A percentile compares a stretch with the other conserved stretches of the same genome.
Evolutionary conservation across 2,113 vertebrate species (phyloP).

Genomic region (Etheostoma spectabile): DNA sequence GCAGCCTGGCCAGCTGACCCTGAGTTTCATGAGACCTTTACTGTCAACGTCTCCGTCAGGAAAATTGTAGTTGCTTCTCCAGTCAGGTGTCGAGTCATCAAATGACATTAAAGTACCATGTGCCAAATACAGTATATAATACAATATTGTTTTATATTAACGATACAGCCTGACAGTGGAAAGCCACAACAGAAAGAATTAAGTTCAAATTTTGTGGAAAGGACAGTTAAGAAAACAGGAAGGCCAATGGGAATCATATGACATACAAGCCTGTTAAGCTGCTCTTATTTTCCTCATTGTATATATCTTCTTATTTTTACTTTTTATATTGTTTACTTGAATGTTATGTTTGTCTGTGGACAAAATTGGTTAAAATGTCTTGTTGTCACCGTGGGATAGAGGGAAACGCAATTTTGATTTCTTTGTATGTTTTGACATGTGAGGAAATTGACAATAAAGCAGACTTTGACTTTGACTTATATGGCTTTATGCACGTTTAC

Average conservation of each 20-base stretch:
- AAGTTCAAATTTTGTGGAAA: not conserved
- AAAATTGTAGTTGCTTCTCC: not conserved
- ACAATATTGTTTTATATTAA: not conserved
- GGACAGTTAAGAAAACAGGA: not conserved
- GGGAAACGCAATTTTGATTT: too few species aligned
- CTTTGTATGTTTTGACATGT: too few species aligned
- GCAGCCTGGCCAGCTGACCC: not conserved
- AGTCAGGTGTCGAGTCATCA: not conserved
- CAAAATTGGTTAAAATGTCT: too few species aligned
- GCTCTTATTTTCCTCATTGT: too few species aligned
- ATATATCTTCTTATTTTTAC: too few species aligned
- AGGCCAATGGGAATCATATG: not conserved
- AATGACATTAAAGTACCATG: not conserved
- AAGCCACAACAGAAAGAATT: slow-evolving; percentile 7
- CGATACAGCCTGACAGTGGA: not conserved
- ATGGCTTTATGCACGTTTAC: not conserved
- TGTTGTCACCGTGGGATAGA: too few species aligned
- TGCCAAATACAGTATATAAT: not conserved
- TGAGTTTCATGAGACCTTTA: not conserved
- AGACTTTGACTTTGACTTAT: too few species aligned
- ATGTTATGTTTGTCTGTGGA: too few species aligned
- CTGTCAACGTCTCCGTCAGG: not conserved
- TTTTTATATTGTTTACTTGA: too few species aligned
- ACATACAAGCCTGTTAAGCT: not conserved
- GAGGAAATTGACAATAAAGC: too few species aligned